Percentiles rank a stretch among this genome's conserved stretches.
Conservation (phyloP, 2,888 invertebrate genomes). For the Drosophila greeni region DNA sequence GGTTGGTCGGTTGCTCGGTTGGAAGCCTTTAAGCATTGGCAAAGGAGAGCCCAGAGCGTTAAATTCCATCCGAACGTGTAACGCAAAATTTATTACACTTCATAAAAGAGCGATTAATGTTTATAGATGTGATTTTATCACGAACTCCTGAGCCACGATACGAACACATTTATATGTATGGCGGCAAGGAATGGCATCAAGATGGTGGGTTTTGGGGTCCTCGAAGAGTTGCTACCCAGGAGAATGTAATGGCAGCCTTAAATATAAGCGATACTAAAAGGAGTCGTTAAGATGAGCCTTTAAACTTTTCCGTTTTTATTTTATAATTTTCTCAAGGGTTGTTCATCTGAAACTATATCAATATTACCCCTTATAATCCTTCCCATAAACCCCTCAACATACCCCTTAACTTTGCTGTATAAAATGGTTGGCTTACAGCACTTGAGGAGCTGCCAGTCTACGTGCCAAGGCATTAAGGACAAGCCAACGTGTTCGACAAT, state of each 20-base stretch:
- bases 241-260: neutral
- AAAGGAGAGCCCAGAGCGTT: slow-evolving; percentile 21
- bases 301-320: neutral
- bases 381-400: neutral
- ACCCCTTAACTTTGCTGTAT: slow-evolving; percentile 12
- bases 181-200: neutral
- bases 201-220: slow-evolving; percentile 2
- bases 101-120: slow-evolving; percentile 74
- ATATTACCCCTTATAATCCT: neutral
- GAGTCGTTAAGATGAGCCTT: neutral
- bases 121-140: slow-evolving; percentile 74
- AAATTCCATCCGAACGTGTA: slow-evolving; percentile 52
- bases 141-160: slow-evolving; percentile 49
- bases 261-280: neutral
- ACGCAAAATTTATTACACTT: slow-evolving; percentile 70
- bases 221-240: slow-evolving; percentile 29
- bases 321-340: neutral
- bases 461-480: slow-evolving; percentile 53
- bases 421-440: slow-evolving; percentile 17
- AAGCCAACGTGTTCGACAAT: slow-evolving; percentile 63
- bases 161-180: slow-evolving; percentile 11
- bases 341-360: neutral
- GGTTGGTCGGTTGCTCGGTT: neutral
- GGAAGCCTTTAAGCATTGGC: slow-evolving; percentile 4
- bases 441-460: slow-evolving; percentile 30